Evolutionary conservation across 2,888 invertebrate species (phyloP), one percentile per base, ranked within the genome.

Genomic region (Malthinus flaveolus): DNA sequence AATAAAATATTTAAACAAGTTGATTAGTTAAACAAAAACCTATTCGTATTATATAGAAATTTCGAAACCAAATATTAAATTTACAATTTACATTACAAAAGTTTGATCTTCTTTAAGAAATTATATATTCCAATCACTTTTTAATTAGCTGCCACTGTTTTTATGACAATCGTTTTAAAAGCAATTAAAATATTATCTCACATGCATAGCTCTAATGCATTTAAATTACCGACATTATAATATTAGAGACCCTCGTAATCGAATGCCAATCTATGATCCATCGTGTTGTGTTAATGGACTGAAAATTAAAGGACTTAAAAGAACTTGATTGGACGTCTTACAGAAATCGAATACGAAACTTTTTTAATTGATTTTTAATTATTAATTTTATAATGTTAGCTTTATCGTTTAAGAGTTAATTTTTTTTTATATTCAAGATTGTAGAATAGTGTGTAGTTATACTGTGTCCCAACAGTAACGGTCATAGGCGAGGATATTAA

Each of bases 171-270:
- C 57, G 56, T 55, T 53, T 47, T 55, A 45, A 46, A 56, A 54
- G 66, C 69, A 71, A 73, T 72, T 72, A 72, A 72, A 73, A 72
- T 71, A 73, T 72, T 70, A 71, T 70, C 66, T 68, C 64, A 65
- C 67, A 68, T 70, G 71, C 70, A 70, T 67, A 68, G 63, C 67
- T 66, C 71, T 72, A 72, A 72, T 72, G 70, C 68, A 70, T 71
- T 71, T 70, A 71, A 71, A 73, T 73, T 71, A 71, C 69, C 63
- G 69, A 67, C 68, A 72, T 72, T 73, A 72, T 69, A 64, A 67
- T 65, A 34, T 52, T 37, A 52, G 32, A 42, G 31, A 48, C 31
- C 37, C 10, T 13, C 7, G 52, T 52, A 67, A 63, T 55, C 59
- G 64, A 58, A 56, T 57, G 56, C 59, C 53, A 60, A 65, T 65